phyloP scores from a whole-genome alignment of 2,888 invertebrate genomes.

The Hylaea fasciaria region DNA sequence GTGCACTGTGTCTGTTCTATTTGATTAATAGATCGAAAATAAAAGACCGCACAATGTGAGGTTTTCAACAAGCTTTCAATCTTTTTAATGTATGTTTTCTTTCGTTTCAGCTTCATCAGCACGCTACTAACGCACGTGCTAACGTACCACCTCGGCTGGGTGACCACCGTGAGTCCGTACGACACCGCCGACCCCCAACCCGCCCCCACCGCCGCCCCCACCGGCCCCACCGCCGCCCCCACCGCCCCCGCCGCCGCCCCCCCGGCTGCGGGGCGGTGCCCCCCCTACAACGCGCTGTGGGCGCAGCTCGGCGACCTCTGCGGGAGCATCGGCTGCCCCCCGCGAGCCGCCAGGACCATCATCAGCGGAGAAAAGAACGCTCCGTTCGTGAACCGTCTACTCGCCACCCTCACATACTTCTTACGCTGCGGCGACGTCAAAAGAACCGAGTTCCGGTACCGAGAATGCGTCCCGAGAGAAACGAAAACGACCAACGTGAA shows the following conservation, averaged over 20 bases:
- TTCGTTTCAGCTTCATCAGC: slow-evolving; percentile 92
- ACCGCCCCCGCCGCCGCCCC: slow-evolving; percentile 34
- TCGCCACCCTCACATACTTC: slow-evolving; percentile 94
- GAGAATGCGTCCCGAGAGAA: slow-evolving; percentile 66
- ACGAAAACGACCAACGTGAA: slow-evolving; percentile 61
- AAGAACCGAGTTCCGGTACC: slow-evolving; percentile 73
- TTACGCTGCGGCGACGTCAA: slow-evolving; percentile 91
- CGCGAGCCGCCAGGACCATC: slow-evolving; percentile 91
- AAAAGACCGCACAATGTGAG: no score
- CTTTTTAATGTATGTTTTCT: slow-evolving; percentile 25
- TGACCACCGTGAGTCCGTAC: slow-evolving; percentile 89
- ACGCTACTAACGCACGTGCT: slow-evolving; percentile 94
- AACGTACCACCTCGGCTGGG: slow-evolving; percentile 97
- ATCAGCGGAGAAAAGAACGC: slow-evolving; percentile 88
- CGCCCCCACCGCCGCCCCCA: slow-evolving; percentile 25
- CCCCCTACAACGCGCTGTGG: slow-evolving; percentile 95
- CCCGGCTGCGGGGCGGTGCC: slow-evolving; percentile 38
- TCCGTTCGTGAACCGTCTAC: slow-evolving; percentile 88
- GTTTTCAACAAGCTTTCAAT: no score
- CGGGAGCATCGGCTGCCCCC: slow-evolving; percentile 92
- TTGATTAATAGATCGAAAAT: no score
- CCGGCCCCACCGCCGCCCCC: slow-evolving; percentile 52
- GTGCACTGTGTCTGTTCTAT: no score
- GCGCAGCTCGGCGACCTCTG: slow-evolving; percentile 94
- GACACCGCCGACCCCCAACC: slow-evolving; percentile 62